phyloP scores from a whole-genome alignment of 2,113 vertebrate genomes.

The Ivindomyrus marchei region DNA sequence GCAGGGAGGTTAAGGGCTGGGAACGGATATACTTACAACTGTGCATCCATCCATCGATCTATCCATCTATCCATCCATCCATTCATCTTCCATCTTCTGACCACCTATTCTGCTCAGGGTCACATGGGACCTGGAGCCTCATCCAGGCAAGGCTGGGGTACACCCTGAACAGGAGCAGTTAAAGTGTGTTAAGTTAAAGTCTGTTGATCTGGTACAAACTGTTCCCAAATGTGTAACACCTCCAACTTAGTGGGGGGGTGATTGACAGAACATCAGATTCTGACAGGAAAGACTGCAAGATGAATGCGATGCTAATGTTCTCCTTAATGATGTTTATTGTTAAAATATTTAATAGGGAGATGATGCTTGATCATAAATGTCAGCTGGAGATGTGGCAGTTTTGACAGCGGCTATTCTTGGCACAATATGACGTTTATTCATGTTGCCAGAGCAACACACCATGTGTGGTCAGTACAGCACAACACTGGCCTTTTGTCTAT shows the following conservation, averaged over 20 bases:
- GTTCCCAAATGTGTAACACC: slow-evolving; percentile 33
- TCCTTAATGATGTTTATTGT: not conserved
- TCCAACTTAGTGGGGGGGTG: not conserved
- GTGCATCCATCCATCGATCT: not conserved
- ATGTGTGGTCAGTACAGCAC: not conserved
- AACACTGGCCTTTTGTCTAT: not conserved
- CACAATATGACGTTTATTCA: not conserved
- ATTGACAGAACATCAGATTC: slow-evolving; percentile 46
- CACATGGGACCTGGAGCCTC: not conserved
- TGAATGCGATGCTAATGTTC: not conserved
- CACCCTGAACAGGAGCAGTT: not conserved
- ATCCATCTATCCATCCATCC: not conserved
- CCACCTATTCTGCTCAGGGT: not conserved
- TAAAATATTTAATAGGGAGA: not conserved
- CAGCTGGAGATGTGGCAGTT: not conserved
- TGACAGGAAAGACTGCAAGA: slow-evolving; percentile 38
- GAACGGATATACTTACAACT: slow-evolving; percentile 11
- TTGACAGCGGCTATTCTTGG: not conserved
- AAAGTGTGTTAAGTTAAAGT: not conserved
- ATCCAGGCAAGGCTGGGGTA: not conserved
- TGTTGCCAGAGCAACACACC: not conserved
- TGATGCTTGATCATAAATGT: not conserved
- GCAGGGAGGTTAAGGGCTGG: not conserved
- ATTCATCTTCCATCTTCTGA: not conserved
- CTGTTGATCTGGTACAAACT: slow-evolving; percentile 24